phyloP scores from a whole-genome alignment of 2,797 vertebrate genomes.

The Hypotaenidia philippensis region DNA sequence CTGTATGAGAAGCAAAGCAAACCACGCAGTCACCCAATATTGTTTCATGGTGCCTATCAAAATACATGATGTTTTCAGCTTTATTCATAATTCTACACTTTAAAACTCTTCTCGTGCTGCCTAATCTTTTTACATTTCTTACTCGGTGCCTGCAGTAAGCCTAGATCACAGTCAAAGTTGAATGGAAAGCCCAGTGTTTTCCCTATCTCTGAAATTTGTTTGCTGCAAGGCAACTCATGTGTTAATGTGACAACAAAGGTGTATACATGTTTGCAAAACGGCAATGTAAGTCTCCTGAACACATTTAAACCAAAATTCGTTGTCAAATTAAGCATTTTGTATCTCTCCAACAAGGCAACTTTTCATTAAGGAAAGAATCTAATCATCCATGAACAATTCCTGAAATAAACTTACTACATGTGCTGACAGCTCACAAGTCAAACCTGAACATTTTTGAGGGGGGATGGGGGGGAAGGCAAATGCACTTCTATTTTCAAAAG shows the following conservation, averaged over 20 bases:
- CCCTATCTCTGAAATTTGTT: neutral
- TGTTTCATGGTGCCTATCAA: neutral
- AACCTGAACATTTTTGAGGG: neutral
- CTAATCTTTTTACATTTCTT: neutral
- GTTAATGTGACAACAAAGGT: neutral
- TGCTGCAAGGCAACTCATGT: neutral
- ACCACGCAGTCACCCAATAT: neutral
- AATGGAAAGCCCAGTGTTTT: neutral
- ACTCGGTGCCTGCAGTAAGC: neutral
- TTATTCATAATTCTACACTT: neutral
- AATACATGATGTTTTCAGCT: neutral
- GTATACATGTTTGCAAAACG: neutral
- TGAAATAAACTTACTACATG: conserved; percentile 45
- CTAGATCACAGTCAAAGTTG: neutral
- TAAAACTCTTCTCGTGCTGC: neutral
- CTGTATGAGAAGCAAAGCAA: neutral
- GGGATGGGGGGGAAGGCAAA: neutral
- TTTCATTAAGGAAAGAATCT: conserved; percentile 35
- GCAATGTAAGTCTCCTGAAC: neutral
- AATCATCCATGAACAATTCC: conserved; percentile 42
- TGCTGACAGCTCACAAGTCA: conserved; percentile 43
- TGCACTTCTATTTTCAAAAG: neutral
- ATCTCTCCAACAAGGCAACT: neutral
- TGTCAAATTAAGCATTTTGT: conserved; percentile 23
- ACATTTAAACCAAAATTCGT: neutral